Conservation (phyloP, 2,888 invertebrate genomes). For the Drosophila falleni region DNA sequence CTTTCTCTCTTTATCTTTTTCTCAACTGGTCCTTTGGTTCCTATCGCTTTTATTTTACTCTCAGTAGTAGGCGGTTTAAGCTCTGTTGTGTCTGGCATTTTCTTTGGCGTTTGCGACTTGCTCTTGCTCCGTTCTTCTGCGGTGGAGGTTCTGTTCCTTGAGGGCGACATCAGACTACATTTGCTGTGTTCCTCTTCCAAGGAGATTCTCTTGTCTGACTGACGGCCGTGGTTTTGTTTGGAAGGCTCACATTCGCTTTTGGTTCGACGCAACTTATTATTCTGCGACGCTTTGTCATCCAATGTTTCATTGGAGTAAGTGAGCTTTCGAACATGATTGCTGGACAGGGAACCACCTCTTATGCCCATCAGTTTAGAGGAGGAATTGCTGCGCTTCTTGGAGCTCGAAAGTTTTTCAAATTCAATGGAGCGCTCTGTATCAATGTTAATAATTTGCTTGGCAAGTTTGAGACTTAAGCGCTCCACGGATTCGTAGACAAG, state of each 20-base stretch:
- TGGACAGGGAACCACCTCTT: background rate
- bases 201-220: constrained; percentile 22
- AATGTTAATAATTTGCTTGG: constrained; percentile 61
- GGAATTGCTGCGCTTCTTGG: constrained; percentile 56
- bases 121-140: background rate
- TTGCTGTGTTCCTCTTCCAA: constrained; percentile 37
- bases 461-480: constrained; percentile 55
- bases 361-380: constrained; percentile 24
- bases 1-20: constrained; percentile 1
- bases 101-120: constrained; percentile 1
- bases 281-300: constrained; percentile 7
- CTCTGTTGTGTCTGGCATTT: background rate
- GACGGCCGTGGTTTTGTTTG: constrained; percentile 14
- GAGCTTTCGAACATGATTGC: constrained; percentile 63
- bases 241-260: constrained; percentile 43
- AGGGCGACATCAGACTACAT: background rate
- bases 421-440: constrained; percentile 66
- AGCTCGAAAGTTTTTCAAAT: constrained; percentile 59
- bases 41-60: background rate
- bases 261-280: constrained; percentile 33
- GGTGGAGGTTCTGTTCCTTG: background rate
- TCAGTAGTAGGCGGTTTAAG: background rate
- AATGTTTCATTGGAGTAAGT: constrained; percentile 61
- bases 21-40: background rate
- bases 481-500: constrained; percentile 61